Evolutionary conservation across 1,140 invertebrate species (phyloP).

Genomic region (Megalonaias nervosa): DNA sequence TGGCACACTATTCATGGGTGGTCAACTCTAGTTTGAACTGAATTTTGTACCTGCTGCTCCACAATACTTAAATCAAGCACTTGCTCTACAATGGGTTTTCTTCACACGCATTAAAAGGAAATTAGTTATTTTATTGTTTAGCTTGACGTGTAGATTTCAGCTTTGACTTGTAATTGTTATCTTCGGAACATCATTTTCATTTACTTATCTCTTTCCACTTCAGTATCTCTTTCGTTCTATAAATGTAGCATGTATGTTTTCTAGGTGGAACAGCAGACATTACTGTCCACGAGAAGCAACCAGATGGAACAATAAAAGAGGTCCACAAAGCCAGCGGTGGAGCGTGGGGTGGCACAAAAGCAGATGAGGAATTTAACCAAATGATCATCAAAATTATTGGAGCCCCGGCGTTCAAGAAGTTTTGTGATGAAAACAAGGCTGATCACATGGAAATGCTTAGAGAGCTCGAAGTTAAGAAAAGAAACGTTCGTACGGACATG

Average conservation of each 20-base stretch:
- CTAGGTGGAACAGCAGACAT: conserved; percentile 34
- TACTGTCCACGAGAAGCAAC: conserved; percentile 25
- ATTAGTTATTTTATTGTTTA: neutral
- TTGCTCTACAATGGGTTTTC: neutral
- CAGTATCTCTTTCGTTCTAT: neutral
- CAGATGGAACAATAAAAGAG: conserved; percentile 24
- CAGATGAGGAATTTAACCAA: conserved; percentile 32
- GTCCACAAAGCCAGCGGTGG: conserved; percentile 36
- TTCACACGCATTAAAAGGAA: neutral
- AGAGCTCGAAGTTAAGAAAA: conserved; percentile 34
- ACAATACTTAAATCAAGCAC: neutral
- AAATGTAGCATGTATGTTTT: neutral
- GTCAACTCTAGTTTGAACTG: neutral
- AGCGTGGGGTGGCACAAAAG: conserved; percentile 37
- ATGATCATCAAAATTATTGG: conserved; percentile 26
- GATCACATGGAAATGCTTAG: conserved; percentile 30
- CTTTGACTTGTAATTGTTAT: too few relatives aligned
- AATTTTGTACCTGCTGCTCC: too few relatives aligned
- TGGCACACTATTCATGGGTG: neutral
- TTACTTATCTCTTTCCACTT: neutral
- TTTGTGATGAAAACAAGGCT: conserved; percentile 24
- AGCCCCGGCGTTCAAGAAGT: conserved; percentile 15
- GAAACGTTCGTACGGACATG: conserved; percentile 15
- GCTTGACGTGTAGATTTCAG: neutral
- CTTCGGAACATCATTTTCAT: neutral